These are phyloP conservation scores for Neoitamus cyanurus DNA, from an alignment of 2,888 invertebrate species.

Conservation along the genomic window DNA sequence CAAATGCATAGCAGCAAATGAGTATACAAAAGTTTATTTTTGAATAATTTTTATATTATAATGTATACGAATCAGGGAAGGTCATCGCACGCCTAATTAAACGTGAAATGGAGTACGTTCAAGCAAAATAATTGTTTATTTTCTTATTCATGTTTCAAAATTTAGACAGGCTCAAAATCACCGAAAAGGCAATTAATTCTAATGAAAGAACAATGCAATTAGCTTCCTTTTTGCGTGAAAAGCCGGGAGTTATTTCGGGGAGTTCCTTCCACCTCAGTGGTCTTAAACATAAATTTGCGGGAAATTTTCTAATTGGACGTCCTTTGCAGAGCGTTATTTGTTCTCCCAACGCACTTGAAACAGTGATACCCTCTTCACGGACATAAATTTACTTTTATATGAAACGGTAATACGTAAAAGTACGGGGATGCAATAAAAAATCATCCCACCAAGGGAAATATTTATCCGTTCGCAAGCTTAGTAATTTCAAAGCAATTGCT, in stretches of 20 bases:
- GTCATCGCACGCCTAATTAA: not conserved
- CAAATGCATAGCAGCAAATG: not conserved
- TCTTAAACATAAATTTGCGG: not conserved
- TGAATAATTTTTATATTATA: not conserved
- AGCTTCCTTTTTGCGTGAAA: not conserved
- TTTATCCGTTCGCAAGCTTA: constrained; percentile 26
- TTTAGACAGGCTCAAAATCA: not conserved
- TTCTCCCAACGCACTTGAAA: not conserved
- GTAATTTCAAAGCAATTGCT: constrained; percentile 41
- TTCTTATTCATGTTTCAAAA: not conserved
- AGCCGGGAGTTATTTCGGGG: not conserved
- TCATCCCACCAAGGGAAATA: constrained; percentile 7
- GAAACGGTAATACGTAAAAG: constrained; percentile 25
- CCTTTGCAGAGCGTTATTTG: not conserved
- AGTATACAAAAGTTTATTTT: not conserved
- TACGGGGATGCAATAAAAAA: constrained; percentile 22
- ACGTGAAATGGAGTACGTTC: not conserved
- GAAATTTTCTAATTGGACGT: not conserved
- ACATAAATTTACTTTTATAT: constrained; percentile 24
- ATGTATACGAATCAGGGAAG: not conserved
- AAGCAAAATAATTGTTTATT: too few relatives aligned
- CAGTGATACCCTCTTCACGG: constrained; percentile 14
- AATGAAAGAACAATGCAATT: not conserved
- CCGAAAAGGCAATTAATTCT: not conserved
- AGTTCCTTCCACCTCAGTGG: constrained; percentile 4